Conservation (phyloP, 2,797 vertebrate species). For the Poecilia picta region DNA sequence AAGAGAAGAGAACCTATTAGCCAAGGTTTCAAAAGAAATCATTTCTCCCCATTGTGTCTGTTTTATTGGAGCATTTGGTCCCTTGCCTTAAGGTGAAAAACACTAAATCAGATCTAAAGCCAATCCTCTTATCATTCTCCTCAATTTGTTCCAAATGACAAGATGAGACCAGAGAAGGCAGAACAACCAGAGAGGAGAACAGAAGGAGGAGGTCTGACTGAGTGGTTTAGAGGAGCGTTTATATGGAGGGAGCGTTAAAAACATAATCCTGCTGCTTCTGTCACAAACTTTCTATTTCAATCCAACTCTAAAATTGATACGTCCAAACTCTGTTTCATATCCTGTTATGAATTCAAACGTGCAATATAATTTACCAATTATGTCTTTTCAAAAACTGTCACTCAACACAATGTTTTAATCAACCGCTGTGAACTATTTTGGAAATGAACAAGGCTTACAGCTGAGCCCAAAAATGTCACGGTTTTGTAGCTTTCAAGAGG, state of each 20-base stretch:
- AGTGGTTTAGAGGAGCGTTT: not conserved
- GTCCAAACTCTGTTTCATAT: not conserved
- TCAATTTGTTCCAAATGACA: constrained; percentile 57
- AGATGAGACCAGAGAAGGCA: constrained; percentile 9
- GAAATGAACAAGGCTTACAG: no score
- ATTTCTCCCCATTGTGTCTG: constrained; percentile 51
- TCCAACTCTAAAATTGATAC: not conserved
- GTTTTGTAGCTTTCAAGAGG: no score
- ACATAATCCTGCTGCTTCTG: not conserved
- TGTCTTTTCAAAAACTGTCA: not conserved
- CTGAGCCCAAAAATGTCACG: no score
- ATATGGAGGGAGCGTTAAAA: not conserved
- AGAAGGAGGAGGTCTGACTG: not conserved
- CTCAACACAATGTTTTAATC: no score
- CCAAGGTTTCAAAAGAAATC: constrained; percentile 56
- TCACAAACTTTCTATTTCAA: not conserved
- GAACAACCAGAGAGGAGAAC: not conserved
- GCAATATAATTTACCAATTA: not conserved
- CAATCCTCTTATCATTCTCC: constrained; percentile 68
- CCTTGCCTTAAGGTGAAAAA: constrained; percentile 38
- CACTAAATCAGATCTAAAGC: constrained; percentile 57
- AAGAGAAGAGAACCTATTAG: constrained; percentile 38
- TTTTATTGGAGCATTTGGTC: constrained; percentile 39
- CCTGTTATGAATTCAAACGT: not conserved
- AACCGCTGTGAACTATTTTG: no score